Conservation (phyloP, 1,140 invertebrate genomes). For the Drosophila littoralis region DNA sequence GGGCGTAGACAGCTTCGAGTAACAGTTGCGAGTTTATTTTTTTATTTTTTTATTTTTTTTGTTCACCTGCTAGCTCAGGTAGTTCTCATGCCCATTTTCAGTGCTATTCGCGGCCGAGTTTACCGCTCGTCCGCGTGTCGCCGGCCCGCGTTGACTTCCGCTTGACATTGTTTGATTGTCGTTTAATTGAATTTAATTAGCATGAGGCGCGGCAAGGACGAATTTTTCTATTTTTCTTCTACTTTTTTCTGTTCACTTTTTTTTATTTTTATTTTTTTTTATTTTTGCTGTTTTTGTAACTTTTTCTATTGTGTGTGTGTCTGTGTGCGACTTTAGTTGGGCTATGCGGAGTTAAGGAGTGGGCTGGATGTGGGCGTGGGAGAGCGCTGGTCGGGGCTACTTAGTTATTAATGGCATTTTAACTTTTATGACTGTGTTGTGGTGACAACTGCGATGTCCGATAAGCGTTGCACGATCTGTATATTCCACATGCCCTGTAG, state of each 20-base stretch:
- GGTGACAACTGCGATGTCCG: slow-evolving; percentile 51
- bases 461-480: slow-evolving; percentile 16
- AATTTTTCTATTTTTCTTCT: slow-evolving; percentile 21
- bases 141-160: slow-evolving; percentile 60
- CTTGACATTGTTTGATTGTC: slow-evolving; percentile 84
- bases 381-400: slow-evolving; percentile 15
- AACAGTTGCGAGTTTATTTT: slow-evolving; percentile 4
- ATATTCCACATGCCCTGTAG: slow-evolving; percentile 4
- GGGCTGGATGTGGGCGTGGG: neutral
- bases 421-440: slow-evolving; percentile 72
- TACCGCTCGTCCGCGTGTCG: slow-evolving; percentile 31
- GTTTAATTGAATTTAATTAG: slow-evolving; percentile 84
- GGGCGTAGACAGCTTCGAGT: slow-evolving; percentile 31
- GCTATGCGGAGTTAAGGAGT: slow-evolving; percentile 1
- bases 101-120: slow-evolving; percentile 49
- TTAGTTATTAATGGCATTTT: slow-evolving; percentile 74
- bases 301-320: slow-evolving; percentile 8
- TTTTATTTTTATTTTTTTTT: slow-evolving; percentile 1
- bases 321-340: slow-evolving; percentile 8
- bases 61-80: slow-evolving; percentile 21
- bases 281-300: slow-evolving; percentile 1
- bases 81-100: neutral
- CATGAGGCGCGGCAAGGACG: slow-evolving; percentile 70
- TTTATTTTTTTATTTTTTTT: slow-evolving; percentile 23
- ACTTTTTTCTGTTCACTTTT: slow-evolving; percentile 6